Evolutionary conservation across 1,140 invertebrate genomes (phyloP).

Genomic region (Samia ricini): DNA sequence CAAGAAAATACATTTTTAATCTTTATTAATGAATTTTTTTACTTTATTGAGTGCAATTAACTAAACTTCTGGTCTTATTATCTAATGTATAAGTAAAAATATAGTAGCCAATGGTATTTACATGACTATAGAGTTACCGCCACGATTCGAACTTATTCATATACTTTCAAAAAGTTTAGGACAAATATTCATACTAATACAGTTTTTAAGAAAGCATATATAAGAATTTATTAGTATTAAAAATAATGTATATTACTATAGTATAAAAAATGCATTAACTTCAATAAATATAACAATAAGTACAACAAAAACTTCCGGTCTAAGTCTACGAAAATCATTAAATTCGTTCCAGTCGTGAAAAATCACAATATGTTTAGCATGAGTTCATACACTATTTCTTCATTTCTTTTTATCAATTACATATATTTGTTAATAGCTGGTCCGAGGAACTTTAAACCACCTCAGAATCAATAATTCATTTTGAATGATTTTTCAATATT

Average conservation of each 20-base stretch:
- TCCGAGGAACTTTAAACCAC: no score
- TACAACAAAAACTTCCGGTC: slow-evolving; percentile 12
- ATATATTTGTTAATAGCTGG: no score
- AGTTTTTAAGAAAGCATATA: background rate
- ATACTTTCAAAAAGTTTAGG: background rate
- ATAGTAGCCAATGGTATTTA: slow-evolving; percentile 10
- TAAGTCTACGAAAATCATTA: slow-evolving; percentile 23
- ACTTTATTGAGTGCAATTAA: background rate
- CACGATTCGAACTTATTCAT: slow-evolving; percentile 13
- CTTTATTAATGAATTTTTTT: background rate
- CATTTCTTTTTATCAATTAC: no score
- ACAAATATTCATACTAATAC: background rate
- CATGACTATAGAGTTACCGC: slow-evolving; percentile 21
- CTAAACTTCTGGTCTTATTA: background rate
- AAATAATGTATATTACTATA: background rate
- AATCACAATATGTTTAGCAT: background rate
- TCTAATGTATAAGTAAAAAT: slow-evolving; percentile 5
- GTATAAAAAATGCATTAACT: background rate
- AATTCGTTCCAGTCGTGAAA: slow-evolving; percentile 12
- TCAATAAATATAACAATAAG: background rate
- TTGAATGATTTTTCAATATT: no score
- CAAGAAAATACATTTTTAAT: background rate
- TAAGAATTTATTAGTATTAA: background rate
- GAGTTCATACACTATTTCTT: background rate
- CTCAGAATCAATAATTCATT: no score